These are phyloP conservation scores for Monochamus saltuarius DNA, from an alignment of 1,140 invertebrate species.

Conservation along the genomic window DNA sequence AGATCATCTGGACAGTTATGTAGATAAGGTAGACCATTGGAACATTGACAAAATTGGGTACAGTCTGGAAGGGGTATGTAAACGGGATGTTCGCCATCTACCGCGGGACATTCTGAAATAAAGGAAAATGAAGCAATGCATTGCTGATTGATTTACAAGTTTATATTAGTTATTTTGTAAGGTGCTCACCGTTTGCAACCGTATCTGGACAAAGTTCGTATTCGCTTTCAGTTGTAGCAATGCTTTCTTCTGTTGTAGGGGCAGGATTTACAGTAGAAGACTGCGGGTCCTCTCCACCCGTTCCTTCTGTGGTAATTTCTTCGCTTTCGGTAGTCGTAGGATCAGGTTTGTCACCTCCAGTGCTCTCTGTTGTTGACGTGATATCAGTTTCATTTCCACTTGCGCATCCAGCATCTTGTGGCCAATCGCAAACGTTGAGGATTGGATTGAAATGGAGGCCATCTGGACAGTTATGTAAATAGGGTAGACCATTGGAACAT, in stretches of 20 bases:
- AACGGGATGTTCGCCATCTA: constrained; percentile 23
- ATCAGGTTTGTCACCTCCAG: not conserved
- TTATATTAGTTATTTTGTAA: too few relatives aligned
- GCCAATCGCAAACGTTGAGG: constrained; percentile 58
- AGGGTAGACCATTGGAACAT: constrained; percentile 55
- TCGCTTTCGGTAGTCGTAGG: too few relatives aligned
- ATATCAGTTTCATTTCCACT: not conserved
- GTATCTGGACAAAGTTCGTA: too few relatives aligned
- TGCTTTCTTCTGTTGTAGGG: too few relatives aligned
- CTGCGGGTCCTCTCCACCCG: too few relatives aligned
- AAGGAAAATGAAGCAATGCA: too few relatives aligned
- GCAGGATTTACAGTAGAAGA: too few relatives aligned
- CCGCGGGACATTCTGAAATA: constrained; percentile 9
- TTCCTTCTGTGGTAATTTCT: too few relatives aligned
- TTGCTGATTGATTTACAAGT: too few relatives aligned
- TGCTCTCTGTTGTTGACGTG: not conserved
- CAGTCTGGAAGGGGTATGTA: constrained; percentile 50
- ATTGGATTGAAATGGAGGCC: constrained; percentile 57
- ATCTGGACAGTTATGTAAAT: constrained; percentile 53
- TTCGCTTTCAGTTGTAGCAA: too few relatives aligned
- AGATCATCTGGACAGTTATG: constrained; percentile 55
- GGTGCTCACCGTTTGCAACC: too few relatives aligned
- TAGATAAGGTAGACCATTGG: constrained; percentile 51
- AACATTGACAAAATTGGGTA: constrained; percentile 60
- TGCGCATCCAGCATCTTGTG: constrained; percentile 21